Evolutionary conservation across 2,113 vertebrate genomes (phyloP), one percentile per base, ranked within the genome.

Genomic region (Montifringilla adamsi): DNA sequence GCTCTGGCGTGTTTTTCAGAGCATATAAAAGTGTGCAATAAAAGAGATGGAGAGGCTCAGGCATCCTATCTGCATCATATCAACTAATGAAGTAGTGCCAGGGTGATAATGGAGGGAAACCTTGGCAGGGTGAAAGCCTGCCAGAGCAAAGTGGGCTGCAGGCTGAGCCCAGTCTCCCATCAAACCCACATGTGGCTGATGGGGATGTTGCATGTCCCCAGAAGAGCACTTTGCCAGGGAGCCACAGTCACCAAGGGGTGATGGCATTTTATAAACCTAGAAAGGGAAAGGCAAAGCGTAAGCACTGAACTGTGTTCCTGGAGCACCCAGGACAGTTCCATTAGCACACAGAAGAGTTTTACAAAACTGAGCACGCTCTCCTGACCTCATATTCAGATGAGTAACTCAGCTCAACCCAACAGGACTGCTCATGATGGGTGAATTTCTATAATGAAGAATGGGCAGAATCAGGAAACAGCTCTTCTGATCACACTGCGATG

Each of bases 401-500:
- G 46, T 49, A 69, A 68, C 47, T 70, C 89, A 64, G 37, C 53
- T 72, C 74, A 64, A 87, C 41, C 66, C 74, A 50, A 59, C 6
- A 62, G 33, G 10, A 52, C 43, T 59, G 35, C 39, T 79, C 55
- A 39, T 5, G 2, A 31, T 70, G 81, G 37, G 55, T 70, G 59
- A 72, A 80, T 85, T 90, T 77, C 59, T 91, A 3, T 62, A 82
- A 76, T 5, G 27, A 87, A 70, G 15, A 93, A 53, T 13, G 50
- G 62, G 17, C 46, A 84, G 77, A 62, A 53, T 90, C 39, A 10
- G 59, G 35, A 90, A 91, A 33, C 2, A 6, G 16, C 72, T 67
- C 53, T 70, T 66, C 53, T 0, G 0, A 17, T 63, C 7, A 0
- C 68, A 55, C 56, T 4, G 0, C 0, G 0, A 33, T 73, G 70